These are phyloP conservation scores for Gortyna flavago DNA, from an alignment of 2,888 invertebrate genomes.

Conservation along the genomic window DNA sequence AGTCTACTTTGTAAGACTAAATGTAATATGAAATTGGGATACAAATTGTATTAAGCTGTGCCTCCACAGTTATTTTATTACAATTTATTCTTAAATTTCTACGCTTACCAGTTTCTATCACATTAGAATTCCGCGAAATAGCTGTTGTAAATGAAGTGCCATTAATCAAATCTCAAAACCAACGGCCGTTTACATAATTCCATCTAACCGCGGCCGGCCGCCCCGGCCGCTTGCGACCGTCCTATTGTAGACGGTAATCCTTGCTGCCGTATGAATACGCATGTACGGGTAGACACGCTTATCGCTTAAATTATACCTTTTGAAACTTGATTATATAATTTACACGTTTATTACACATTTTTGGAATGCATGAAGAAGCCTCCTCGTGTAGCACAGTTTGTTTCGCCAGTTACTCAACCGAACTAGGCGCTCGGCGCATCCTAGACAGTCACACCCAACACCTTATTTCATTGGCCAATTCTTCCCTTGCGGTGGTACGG, in stretches of 20 bases:
- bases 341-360: not conserved
- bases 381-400: no score
- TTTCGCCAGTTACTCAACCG: no score
- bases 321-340: conserved; percentile 25
- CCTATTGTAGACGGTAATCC: conserved; percentile 58
- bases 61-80: conserved; percentile 55
- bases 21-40: conserved; percentile 44
- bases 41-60: conserved; percentile 53
- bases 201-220: conserved; percentile 66
- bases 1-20: conserved; percentile 33
- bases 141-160: conserved; percentile 72
- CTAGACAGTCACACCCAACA: no score
- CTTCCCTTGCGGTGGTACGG: no score
- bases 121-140: conserved; percentile 70
- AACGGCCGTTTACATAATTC: conserved; percentile 74
- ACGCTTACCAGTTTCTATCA: conserved; percentile 63
- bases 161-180: conserved; percentile 81
- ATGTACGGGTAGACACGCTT: conserved; percentile 26
- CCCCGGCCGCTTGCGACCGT: conserved; percentile 59
- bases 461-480: no score
- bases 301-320: conserved; percentile 33
- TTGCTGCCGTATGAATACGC: conserved; percentile 46
- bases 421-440: no score
- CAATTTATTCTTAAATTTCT: conserved; percentile 59
- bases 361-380: no score